A percentile compares a stretch with the other conserved stretches of the same genome.
Conservation (phyloP, 2,888 invertebrate genomes). For the Aphelenchoides bicaudatus region DNA sequence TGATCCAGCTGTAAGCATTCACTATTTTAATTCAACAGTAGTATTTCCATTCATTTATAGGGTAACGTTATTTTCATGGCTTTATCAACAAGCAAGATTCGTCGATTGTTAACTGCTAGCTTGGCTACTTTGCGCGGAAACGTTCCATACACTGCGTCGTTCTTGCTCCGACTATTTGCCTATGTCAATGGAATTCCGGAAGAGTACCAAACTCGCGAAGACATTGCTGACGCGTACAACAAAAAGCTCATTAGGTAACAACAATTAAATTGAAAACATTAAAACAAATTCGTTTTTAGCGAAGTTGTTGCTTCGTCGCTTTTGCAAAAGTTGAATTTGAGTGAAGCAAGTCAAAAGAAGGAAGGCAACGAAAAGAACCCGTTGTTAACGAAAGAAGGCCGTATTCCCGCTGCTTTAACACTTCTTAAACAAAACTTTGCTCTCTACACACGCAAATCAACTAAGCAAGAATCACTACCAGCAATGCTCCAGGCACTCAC, state of each 20-base stretch:
- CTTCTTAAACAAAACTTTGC: conserved; percentile 52
- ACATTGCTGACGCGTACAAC: conserved; percentile 17
- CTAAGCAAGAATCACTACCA: conserved; percentile 34
- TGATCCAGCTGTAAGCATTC: conserved; percentile 57
- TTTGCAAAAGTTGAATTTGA: conserved; percentile 22
- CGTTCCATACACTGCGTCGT: conserved; percentile 55
- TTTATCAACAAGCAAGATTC: conserved; percentile 56
- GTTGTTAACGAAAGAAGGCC: conserved; percentile 23
- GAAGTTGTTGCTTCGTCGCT: conserved; percentile 14
- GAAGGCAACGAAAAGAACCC: conserved; percentile 3
- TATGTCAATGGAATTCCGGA: conserved; percentile 41
- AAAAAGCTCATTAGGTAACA: conserved; percentile 20
- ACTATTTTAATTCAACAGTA: conserved; percentile 57
- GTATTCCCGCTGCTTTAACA: conserved; percentile 45
- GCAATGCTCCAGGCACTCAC: conserved; percentile 47
- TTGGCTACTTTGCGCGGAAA: conserved; percentile 57
- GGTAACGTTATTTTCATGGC: conserved; percentile 42
- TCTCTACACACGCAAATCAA: conserved; percentile 44
- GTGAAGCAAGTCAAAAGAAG: conserved; percentile 21
- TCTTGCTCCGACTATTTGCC: conserved; percentile 50
- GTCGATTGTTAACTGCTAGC: conserved; percentile 56
- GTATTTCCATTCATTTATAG: conserved; percentile 29
- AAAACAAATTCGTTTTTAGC: conserved; percentile 11
- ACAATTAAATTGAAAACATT: no score
- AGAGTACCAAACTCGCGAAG: conserved; percentile 20